Conservation (phyloP, 2,113 vertebrate genomes). For the Leucopternis melanops region DNA sequence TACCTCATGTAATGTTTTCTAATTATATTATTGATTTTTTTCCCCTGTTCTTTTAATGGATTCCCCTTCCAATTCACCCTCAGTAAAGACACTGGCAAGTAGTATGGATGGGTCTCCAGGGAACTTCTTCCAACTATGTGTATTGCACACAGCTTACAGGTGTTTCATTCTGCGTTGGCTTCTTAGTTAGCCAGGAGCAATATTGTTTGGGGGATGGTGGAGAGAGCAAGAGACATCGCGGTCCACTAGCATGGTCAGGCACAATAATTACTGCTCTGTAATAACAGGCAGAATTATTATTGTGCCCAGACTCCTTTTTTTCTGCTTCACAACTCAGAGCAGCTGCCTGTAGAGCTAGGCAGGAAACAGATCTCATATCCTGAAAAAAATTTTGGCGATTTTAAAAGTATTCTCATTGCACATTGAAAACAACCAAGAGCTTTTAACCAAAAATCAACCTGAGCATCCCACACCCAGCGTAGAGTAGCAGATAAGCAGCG, state of each 20-base stretch:
- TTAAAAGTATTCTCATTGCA: not conserved
- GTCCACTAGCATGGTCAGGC: not conserved
- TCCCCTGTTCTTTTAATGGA: conserved; percentile 55
- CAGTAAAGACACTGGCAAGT: conserved; percentile 32
- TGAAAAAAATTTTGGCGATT: not conserved
- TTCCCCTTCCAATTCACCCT: conserved; percentile 47
- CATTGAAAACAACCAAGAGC: not conserved
- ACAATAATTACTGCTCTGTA: not conserved
- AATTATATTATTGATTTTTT: conserved; percentile 74
- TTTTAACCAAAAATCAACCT: not conserved
- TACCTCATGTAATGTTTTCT: conserved; percentile 64
- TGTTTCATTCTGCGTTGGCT: not conserved
- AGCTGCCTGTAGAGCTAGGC: not conserved
- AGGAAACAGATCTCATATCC: not conserved
- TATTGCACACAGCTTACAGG: conserved; percentile 14
- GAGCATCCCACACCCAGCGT: not conserved
- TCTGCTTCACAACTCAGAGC: not conserved
- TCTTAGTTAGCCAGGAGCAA: conserved; percentile 3
- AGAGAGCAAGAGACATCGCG: not conserved
- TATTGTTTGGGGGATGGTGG: not conserved
- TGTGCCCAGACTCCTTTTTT: not conserved
- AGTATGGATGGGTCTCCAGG: conserved; percentile 16
- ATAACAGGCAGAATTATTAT: not conserved
- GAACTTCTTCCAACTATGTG: not conserved
- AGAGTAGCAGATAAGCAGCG: not conserved